Percentiles rank a stretch among this genome's conserved stretches.
Conservation (phyloP, 1,140 invertebrate genomes). For the Oscheius sp. region DNA sequence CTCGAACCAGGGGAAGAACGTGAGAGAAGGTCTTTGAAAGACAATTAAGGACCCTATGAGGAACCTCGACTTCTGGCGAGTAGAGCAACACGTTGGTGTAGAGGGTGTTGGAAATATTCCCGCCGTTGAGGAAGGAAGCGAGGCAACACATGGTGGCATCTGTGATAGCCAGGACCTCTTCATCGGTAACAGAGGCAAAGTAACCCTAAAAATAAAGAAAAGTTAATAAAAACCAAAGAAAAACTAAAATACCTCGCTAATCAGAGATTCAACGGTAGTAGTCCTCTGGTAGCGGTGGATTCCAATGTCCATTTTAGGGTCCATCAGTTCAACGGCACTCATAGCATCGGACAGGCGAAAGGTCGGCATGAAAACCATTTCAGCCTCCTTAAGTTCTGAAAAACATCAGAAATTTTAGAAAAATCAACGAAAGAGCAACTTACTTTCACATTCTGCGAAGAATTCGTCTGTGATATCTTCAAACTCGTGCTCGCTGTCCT, state of each 20-base stretch:
- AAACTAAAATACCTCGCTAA: conserved; percentile 26
- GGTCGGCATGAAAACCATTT: neutral
- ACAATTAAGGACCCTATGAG: conserved; percentile 80
- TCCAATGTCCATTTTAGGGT: conserved; percentile 98
- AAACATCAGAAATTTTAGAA: neutral
- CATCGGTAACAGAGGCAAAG: conserved; percentile 22
- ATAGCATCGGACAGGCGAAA: conserved; percentile 95
- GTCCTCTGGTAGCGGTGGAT: conserved; percentile 78
- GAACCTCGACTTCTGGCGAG: neutral
- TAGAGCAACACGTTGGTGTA: conserved; percentile 88
- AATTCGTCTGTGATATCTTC: neutral
- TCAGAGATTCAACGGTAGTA: conserved; percentile 62
- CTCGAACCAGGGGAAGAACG: neutral
- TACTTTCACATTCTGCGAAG: neutral
- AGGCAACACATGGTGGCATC: conserved; percentile 87
- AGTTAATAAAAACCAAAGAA: neutral
- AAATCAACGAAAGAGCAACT: neutral
- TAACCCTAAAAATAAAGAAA: neutral
- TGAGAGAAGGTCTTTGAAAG: conserved; percentile 13
- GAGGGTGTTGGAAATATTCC: conserved; percentile 91
- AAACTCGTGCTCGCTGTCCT: no score
- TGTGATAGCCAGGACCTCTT: conserved; percentile 74
- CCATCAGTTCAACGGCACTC: conserved; percentile 99
- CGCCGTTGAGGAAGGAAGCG: conserved; percentile 87
- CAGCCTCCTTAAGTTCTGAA: conserved; percentile 22